Conservation (phyloP, 2,113 vertebrate genomes). For the Tachysurus vachellii region DNA sequence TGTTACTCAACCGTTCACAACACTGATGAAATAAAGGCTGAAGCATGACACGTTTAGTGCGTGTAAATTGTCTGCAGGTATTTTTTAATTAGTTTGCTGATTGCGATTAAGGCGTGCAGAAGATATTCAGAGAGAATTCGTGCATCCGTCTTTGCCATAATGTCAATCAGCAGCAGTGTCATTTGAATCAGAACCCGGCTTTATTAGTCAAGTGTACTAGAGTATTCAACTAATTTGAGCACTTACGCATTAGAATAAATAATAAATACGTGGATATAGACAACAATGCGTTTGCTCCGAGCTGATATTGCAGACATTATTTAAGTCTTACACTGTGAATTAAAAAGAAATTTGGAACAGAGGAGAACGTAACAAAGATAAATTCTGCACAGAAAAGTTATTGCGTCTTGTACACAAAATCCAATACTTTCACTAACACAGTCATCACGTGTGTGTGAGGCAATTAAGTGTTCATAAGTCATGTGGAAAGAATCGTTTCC, state of each 20-base stretch:
- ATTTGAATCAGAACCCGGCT: background rate
- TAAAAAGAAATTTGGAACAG: background rate
- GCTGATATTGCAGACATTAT: background rate
- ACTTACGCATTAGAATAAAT: background rate
- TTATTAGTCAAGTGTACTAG: background rate
- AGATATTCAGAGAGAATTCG: background rate
- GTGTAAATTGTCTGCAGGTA: background rate
- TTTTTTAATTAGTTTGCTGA: conserved; percentile 8
- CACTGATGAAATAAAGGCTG: background rate
- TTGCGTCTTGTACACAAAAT: background rate
- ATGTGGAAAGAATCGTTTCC: background rate
- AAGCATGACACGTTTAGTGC: conserved; percentile 6
- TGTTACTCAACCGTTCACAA: background rate
- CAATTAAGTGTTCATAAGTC: background rate
- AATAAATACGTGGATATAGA: background rate
- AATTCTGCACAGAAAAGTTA: background rate
- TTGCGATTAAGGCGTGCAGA: background rate
- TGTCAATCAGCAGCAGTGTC: background rate
- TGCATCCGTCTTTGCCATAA: background rate
- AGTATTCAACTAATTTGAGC: background rate
- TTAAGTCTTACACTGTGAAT: background rate
- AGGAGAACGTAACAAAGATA: background rate
- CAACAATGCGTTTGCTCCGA: background rate
- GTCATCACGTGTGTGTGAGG: background rate
- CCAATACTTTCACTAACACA: background rate